Conservation (phyloP, 1,140 invertebrate genomes). For the Drosophila serrata region DNA sequence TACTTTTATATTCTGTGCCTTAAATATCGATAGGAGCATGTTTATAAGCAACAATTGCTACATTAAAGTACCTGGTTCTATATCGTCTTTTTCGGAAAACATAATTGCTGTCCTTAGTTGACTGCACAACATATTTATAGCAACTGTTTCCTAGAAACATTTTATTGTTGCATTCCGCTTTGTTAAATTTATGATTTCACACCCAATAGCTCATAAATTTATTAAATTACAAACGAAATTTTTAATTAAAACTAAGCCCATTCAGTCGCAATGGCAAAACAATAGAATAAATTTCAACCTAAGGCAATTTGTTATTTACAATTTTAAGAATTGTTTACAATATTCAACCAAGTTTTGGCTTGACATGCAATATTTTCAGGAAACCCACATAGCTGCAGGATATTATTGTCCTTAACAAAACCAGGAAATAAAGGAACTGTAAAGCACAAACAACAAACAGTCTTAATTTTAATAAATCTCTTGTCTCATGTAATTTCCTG, state of each 20-base stretch:
- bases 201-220: background rate
- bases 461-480: slow-evolving; percentile 38
- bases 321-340: background rate
- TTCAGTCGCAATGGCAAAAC: background rate
- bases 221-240: background rate
- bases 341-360: background rate
- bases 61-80: no score
- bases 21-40: no score
- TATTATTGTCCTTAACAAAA: background rate
- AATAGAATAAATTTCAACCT: background rate
- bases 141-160: background rate
- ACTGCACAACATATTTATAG: background rate
- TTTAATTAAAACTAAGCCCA: background rate
- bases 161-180: no score
- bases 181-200: background rate
- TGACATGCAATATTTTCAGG: background rate
- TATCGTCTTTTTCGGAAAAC: no score
- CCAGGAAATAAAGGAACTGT: background rate
- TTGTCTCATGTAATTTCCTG: slow-evolving; percentile 15
- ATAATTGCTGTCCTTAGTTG: no score
- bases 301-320: background rate
- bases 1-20: no score
- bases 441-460: slow-evolving; percentile 21
- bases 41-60: no score
- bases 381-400: background rate